phyloP scores from a whole-genome alignment of 2,113 vertebrate genomes.

The Scalopus aquaticus region DNA sequence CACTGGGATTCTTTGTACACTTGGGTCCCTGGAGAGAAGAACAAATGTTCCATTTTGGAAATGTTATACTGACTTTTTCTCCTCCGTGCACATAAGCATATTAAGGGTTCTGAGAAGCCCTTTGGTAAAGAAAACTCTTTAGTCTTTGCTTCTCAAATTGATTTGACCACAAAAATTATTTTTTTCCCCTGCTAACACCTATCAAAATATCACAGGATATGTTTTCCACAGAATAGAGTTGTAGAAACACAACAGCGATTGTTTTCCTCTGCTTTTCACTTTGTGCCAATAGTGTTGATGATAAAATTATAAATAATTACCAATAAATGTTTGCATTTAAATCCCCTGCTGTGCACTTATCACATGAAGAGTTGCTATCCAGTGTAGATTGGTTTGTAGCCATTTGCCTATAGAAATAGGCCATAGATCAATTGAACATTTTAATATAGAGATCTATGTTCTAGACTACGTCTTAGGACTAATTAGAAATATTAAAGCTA shows the following conservation, averaged over 20 bases:
- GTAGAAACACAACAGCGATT: neutral
- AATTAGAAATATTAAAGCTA: slow-evolving; percentile 25
- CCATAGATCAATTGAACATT: neutral
- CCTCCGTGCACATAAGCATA: neutral
- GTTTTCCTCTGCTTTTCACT: neutral
- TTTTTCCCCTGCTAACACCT: neutral
- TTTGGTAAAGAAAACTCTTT: neutral
- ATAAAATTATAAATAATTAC: neutral
- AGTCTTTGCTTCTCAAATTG: neutral
- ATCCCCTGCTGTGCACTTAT: neutral
- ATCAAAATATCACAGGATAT: neutral
- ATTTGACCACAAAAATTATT: neutral
- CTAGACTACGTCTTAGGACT: neutral
- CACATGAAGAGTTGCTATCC: neutral
- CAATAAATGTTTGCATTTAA: neutral
- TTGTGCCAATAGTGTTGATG: neutral
- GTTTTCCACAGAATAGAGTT: neutral
- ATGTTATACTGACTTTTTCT: neutral
- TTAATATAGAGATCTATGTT: slow-evolving; percentile 8
- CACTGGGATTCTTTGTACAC: neutral
- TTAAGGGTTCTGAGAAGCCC: neutral
- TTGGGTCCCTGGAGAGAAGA: neutral
- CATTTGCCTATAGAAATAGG: neutral
- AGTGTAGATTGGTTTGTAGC: neutral
- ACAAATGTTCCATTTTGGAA: neutral